Evolutionary conservation across 1,140 invertebrate genomes (phyloP).

Genomic region (Apis florea): DNA sequence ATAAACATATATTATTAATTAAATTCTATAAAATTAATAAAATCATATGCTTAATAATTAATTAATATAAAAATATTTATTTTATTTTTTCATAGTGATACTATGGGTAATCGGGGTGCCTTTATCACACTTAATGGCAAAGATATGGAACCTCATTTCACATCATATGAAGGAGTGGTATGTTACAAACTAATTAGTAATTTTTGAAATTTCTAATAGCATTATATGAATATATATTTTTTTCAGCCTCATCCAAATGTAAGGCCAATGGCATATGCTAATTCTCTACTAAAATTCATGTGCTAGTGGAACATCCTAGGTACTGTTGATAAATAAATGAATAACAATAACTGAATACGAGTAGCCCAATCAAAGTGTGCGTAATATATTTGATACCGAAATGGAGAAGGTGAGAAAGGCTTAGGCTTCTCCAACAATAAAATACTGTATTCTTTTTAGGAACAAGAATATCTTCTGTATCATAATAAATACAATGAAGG

Average conservation of each 20-base stretch:
- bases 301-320: slow-evolving; percentile 78
- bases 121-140: slow-evolving; percentile 97
- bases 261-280: slow-evolving; percentile 97
- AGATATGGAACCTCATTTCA: slow-evolving; percentile 94
- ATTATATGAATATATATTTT: slow-evolving; percentile 30
- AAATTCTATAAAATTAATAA: background rate
- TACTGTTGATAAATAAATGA: slow-evolving; percentile 60
- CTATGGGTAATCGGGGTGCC: slow-evolving; percentile 98
- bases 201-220: slow-evolving; percentile 10
- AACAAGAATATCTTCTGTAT: slow-evolving; percentile 58
- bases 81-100: slow-evolving; percentile 88
- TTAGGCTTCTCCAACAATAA: slow-evolving; percentile 65
- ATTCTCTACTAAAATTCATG: slow-evolving; percentile 85
- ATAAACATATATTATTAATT: background rate
- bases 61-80: slow-evolving; percentile 8
- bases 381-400: slow-evolving; percentile 74
- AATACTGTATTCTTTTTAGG: slow-evolving; percentile 66
- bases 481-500: slow-evolving; percentile 58
- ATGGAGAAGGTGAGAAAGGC: slow-evolving; percentile 60
- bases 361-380: slow-evolving; percentile 75
- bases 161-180: slow-evolving; percentile 96
- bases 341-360: slow-evolving; percentile 69
- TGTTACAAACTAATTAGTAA: slow-evolving; percentile 75
- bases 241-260: slow-evolving; percentile 96
- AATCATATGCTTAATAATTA: background rate